Evolutionary conservation across 23 tunicate species (phyloP), one percentile per base, ranked within the genome.

Genomic region (Clavelina lepadiformis): DNA sequence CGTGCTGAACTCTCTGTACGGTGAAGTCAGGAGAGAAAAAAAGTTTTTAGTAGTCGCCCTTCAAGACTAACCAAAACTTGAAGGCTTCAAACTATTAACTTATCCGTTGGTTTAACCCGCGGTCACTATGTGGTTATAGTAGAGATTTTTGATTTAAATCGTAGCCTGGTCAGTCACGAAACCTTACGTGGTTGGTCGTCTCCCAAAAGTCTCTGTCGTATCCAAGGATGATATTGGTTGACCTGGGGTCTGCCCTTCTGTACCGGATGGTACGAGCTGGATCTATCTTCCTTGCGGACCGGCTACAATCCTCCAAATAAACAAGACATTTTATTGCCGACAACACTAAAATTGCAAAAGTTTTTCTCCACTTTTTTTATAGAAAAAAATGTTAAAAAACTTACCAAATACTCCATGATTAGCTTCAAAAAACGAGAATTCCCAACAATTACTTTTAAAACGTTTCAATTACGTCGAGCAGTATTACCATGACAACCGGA

Each of bases 241-340:
- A 74, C 56, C 83, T 31, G 1, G 97, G 97, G 41, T 89, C 83
- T 4, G 97, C 76, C 41, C 97, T 59, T 57, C 78, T 67, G 60
- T 71, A 81, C 38, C 97, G 63, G 1, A 75, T 67, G 28, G 97
- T 89, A 2, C 97, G 76, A 24, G 81, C 33, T 3, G 97, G 97
- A 29, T 89, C 88, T 27, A 73, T 45, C 35, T 81, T 81, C 24
- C 75, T 67, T 1, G 97, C 97, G 1, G 97, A 89, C 36, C 97
- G 51, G 45, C 97, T 89, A 15, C 80, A 38, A 25, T 81, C 97
- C 97, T 89, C 64, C 24, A 69, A 51, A 3, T 22, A 5, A 67
- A n/a, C n/a, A n/a, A n/a, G n/a, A n/a, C n/a, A n/a, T n/a, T n/a
- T n/a, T n/a, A n/a, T n/a, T n/a, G n/a, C n/a, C n/a, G n/a, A n/a